These are phyloP conservation scores for Eulemur coronatus DNA, from an alignment of 2,797 vertebrate species.

Conservation along the genomic window DNA sequence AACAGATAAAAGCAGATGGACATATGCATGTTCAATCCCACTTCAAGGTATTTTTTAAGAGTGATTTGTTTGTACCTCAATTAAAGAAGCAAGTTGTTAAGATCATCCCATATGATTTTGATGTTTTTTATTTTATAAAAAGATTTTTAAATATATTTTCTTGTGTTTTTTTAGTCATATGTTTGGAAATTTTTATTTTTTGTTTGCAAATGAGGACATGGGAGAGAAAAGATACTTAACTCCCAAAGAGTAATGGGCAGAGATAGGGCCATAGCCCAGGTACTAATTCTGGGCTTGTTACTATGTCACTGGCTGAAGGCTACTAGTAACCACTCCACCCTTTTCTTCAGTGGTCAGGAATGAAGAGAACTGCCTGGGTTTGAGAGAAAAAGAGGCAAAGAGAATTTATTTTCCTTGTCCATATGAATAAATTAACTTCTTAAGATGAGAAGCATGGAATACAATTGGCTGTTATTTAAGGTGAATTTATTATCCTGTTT, in stretches of 20 bases:
- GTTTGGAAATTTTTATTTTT: not conserved
- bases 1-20: not conserved
- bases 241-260: not conserved
- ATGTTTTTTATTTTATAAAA: not conserved
- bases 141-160: not conserved
- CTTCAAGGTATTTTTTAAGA: not conserved
- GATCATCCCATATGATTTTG: not conserved
- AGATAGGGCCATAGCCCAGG: not conserved
- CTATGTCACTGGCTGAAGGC: not conserved
- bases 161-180: not conserved
- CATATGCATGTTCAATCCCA: not conserved
- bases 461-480: not conserved
- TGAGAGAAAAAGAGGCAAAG: not conserved
- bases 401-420: not conserved
- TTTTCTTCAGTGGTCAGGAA: not conserved
- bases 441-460: not conserved
- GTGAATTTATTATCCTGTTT: not conserved
- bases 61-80: not conserved
- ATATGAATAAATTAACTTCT: not conserved
- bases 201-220: not conserved
- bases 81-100: not conserved
- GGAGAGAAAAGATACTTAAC: not conserved
- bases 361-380: not conserved
- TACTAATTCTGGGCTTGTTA: too few species aligned
- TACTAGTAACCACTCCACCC: fast-evolving